These are phyloP conservation scores for Tamandua tetradactyla DNA, from an alignment of 2,797 vertebrate genomes.

Conservation along the genomic window DNA sequence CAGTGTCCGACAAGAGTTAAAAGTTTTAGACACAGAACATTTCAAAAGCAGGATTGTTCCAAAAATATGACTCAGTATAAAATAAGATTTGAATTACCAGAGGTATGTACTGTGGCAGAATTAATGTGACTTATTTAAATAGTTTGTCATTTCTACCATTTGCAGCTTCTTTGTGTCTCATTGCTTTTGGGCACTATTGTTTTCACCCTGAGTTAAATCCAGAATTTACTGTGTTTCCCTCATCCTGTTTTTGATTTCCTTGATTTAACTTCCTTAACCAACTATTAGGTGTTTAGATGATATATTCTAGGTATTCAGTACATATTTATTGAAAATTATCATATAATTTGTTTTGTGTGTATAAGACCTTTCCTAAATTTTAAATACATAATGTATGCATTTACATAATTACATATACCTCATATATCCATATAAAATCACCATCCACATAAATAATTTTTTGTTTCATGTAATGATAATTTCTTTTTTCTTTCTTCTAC, in stretches of 20 bases:
- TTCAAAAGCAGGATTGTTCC: conserved; percentile 87
- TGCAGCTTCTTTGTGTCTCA: not conserved
- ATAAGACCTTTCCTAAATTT: conserved; percentile 8
- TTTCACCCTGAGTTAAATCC: conserved; percentile 23
- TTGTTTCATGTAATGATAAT: not conserved
- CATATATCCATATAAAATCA: not conserved
- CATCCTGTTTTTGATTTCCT: not conserved
- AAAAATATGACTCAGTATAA: conserved; percentile 94
- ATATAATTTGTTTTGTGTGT: not conserved
- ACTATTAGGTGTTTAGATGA: not conserved
- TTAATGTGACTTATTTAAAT: conserved; percentile 27
- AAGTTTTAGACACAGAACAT: conserved; percentile 81
- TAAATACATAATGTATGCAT: not conserved
- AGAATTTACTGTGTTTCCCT: not conserved
- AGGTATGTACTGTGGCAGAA: conserved; percentile 86
- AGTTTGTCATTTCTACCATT: conserved; percentile 4
- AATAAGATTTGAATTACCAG: conserved; percentile 93
- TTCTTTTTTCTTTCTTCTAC: conserved; percentile 1
- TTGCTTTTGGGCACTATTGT: not conserved
- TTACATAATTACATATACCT: not conserved
- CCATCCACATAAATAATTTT: not conserved
- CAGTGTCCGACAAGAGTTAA: conserved; percentile 78
- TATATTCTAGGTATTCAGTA: not conserved
- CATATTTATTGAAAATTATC: conserved; percentile 12
- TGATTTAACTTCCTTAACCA: conserved; percentile 22